These are phyloP conservation scores for Murina feae DNA, from an alignment of 2,113 vertebrate genomes.

Conservation along the genomic window DNA sequence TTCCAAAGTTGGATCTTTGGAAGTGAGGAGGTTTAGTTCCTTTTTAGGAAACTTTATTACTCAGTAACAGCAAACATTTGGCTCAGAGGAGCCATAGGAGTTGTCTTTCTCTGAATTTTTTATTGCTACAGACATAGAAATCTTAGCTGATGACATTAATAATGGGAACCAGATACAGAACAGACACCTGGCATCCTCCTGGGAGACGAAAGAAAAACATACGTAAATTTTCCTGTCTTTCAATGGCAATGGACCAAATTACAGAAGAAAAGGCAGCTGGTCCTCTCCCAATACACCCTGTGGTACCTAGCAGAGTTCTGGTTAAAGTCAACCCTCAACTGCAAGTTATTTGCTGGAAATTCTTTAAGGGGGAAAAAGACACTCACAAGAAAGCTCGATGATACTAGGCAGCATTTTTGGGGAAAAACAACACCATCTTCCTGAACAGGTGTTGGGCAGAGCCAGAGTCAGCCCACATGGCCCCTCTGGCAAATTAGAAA, in stretches of 20 bases:
- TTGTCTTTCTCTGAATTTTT: background rate
- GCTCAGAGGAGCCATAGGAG: background rate
- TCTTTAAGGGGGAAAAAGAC: background rate
- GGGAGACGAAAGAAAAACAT: background rate
- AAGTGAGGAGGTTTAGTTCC: background rate
- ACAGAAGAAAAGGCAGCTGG: background rate
- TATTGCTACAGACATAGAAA: background rate
- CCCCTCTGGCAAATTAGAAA: background rate
- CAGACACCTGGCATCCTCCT: background rate
- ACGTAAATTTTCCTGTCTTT: background rate
- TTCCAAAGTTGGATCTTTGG: background rate
- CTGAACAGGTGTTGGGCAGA: background rate
- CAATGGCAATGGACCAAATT: background rate
- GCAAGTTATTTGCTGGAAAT: background rate
- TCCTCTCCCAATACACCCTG: background rate
- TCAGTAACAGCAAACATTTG: background rate
- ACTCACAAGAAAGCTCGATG: background rate
- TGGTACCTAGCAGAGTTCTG: fast-evolving
- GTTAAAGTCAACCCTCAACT: background rate
- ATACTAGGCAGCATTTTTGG: background rate
- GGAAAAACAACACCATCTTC: background rate
- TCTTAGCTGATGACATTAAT: background rate
- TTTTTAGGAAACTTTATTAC: background rate
- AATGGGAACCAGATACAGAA: background rate
- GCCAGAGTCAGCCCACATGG: background rate